A percentile compares a stretch with the other conserved stretches of the same genome.
Conservation (phyloP, 2,797 vertebrate genomes). For the Calcarius lapponicus region DNA sequence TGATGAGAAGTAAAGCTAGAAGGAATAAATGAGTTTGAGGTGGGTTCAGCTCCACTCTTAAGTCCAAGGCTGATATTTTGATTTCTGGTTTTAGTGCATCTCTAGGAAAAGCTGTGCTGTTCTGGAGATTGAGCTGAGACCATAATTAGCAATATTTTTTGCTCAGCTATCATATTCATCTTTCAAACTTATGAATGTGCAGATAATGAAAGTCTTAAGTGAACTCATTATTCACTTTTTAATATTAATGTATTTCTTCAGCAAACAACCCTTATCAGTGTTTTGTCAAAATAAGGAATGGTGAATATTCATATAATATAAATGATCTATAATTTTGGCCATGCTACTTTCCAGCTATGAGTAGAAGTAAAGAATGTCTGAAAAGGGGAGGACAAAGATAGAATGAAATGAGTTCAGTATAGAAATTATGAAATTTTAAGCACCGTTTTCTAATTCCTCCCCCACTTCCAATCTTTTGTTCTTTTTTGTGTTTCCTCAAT, state of each 20-base stretch:
- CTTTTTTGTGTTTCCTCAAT: neutral
- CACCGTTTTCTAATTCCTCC: neutral
- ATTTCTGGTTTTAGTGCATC: neutral
- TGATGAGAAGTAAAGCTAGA: neutral
- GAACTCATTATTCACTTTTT: conserved; percentile 36
- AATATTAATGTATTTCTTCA: conserved; percentile 51
- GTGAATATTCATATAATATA: conserved; percentile 15
- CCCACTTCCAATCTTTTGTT: neutral
- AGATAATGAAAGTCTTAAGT: conserved; percentile 40
- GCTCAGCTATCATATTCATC: neutral
- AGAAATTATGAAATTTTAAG: neutral
- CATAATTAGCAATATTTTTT: conserved; percentile 23
- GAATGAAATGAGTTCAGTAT: neutral
- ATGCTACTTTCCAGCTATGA: neutral
- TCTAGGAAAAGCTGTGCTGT: neutral
- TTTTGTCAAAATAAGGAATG: conserved; percentile 44
- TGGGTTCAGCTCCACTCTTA: neutral
- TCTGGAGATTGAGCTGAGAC: neutral
- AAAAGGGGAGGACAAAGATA: neutral
- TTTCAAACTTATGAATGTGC: conserved; percentile 36
- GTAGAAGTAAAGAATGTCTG: neutral
- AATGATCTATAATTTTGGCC: neutral
- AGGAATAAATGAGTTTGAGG: neutral
- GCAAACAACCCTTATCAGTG: conserved; percentile 37
- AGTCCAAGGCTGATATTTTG: neutral